phyloP scores from a whole-genome alignment of 1,140 invertebrate genomes.

The Caerostris extrusa region DNA sequence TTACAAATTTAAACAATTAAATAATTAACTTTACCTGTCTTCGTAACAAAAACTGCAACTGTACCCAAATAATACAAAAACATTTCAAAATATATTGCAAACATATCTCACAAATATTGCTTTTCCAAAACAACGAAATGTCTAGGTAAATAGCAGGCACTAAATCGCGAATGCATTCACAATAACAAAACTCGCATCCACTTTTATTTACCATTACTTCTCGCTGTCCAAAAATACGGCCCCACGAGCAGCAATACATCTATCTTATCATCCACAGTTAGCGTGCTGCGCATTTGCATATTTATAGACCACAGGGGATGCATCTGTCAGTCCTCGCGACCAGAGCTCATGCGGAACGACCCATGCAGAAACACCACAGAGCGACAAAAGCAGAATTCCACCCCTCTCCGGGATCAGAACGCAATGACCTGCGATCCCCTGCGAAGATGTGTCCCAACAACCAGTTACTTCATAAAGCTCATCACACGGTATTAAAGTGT shows the following conservation, averaged over 20 bases:
- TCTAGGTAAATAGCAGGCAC: too few relatives aligned
- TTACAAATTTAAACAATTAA: background rate
- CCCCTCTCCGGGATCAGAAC: slow-evolving; percentile 22
- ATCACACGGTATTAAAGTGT: slow-evolving; percentile 53
- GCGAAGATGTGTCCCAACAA: background rate
- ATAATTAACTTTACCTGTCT: background rate
- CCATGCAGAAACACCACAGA: slow-evolving; percentile 24
- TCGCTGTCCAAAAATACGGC: background rate
- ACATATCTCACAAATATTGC: too few relatives aligned
- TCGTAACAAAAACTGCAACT: background rate
- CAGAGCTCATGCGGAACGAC: background rate
- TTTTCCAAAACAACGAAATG: too few relatives aligned
- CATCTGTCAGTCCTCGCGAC: slow-evolving; percentile 23
- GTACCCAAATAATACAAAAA: too few relatives aligned
- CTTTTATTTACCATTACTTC: background rate
- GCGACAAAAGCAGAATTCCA: slow-evolving; percentile 27
- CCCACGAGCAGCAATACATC: background rate
- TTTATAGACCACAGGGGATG: slow-evolving; percentile 18
- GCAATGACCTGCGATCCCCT: slow-evolving; percentile 22
- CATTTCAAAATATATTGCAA: too few relatives aligned
- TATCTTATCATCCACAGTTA: background rate
- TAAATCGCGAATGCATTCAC: too few relatives aligned
- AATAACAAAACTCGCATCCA: background rate
- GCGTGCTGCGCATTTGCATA: background rate
- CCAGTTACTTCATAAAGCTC: slow-evolving; percentile 33